These are phyloP conservation scores for Colinus virginianus DNA, from an alignment of 2,113 vertebrate species.

Conservation along the genomic window DNA sequence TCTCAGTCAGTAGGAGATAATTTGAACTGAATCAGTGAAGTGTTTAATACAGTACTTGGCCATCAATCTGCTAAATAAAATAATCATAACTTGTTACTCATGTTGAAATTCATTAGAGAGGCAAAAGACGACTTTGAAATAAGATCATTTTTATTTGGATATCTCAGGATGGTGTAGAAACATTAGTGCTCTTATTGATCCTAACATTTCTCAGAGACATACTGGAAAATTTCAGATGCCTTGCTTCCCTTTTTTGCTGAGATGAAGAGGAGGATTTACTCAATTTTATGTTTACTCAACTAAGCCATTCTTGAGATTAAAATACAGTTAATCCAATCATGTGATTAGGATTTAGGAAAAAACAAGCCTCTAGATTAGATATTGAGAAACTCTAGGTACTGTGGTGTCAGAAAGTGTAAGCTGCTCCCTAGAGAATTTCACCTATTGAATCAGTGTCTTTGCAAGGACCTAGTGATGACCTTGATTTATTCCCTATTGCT, in stretches of 20 bases:
- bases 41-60: neutral
- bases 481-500: neutral
- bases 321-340: conserved; percentile 13
- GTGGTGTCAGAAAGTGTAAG: rapidly evolving
- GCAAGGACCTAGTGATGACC: neutral
- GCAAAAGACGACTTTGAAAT: neutral
- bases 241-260: neutral
- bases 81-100: neutral
- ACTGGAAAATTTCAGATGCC: neutral
- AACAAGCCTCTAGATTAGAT: neutral
- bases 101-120: neutral
- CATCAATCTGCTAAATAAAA: neutral
- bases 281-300: neutral
- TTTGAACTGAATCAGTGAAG: neutral
- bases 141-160: neutral
- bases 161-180: neutral
- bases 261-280: neutral
- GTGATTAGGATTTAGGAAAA: conserved; percentile 17
- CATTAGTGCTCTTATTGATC: neutral
- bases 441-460: neutral
- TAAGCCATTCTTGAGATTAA: conserved; percentile 45
- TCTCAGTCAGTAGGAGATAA: neutral
- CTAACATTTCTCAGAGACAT: neutral
- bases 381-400: neutral
- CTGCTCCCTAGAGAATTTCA: neutral